Evolutionary conservation across 2,888 invertebrate genomes (phyloP).

Genomic region (Cheilosia scutellata): DNA sequence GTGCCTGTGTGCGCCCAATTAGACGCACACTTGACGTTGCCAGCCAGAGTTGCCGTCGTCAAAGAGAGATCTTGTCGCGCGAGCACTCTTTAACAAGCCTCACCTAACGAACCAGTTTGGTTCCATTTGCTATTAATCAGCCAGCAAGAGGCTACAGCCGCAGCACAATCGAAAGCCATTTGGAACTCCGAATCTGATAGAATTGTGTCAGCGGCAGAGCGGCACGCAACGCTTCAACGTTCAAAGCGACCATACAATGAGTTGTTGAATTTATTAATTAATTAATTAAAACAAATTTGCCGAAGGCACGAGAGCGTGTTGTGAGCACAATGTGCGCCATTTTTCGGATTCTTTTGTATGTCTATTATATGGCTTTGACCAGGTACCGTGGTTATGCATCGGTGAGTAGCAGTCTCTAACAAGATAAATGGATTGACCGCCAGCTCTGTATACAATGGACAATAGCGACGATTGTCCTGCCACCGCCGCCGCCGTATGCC

Average conservation of each 20-base stretch:
- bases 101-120: conserved; percentile 33
- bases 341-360: conserved; percentile 66
- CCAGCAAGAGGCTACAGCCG: not conserved
- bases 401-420: conserved; percentile 44
- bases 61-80: conserved; percentile 24
- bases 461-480: conserved; percentile 12
- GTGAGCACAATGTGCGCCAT: conserved; percentile 67
- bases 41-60: conserved; percentile 44
- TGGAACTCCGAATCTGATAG: conserved; percentile 10
- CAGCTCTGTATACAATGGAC: conserved; percentile 32
- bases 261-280: conserved; percentile 76
- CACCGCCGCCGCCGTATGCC: conserved; percentile 8
- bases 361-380: conserved; percentile 38
- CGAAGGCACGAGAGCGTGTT: conserved; percentile 56
- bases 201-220: conserved; percentile 49
- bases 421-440: conserved; percentile 64
- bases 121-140: conserved; percentile 27
- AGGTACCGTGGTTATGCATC: conserved; percentile 62
- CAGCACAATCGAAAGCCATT: conserved; percentile 14
- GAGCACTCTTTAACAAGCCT: conserved; percentile 40
- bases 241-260: conserved; percentile 56
- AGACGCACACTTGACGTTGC: conserved; percentile 65
- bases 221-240: conserved; percentile 65
- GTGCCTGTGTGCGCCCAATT: conserved; percentile 65
- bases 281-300: conserved; percentile 75